Percentiles rank a stretch among this genome's conserved stretches.
phyloP scores from a whole-genome alignment of 2,888 invertebrate species.

The Chrysolina americana region DNA sequence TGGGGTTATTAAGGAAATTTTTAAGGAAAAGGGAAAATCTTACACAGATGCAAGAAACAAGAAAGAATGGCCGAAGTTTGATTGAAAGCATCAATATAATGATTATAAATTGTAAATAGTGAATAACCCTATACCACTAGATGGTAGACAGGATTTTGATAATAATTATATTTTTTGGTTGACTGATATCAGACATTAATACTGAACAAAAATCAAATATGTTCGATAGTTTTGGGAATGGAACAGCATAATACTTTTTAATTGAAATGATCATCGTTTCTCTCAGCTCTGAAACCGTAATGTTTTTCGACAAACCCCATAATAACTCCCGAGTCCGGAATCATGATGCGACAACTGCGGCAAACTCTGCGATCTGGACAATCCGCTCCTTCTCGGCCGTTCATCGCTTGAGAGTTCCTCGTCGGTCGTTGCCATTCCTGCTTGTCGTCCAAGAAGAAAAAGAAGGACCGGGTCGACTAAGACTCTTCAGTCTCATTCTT shows the following conservation, averaged over 20 bases:
- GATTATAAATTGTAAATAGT: too few species aligned
- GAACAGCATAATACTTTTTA: too few species aligned
- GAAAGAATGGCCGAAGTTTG: too few species aligned
- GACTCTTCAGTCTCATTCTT: slow-evolving; percentile 56
- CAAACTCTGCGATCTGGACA: slow-evolving; percentile 78
- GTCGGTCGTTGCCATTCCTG: slow-evolving; percentile 64
- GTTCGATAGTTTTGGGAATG: background rate
- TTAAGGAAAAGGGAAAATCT: too few species aligned
- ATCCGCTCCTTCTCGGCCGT: slow-evolving; percentile 64
- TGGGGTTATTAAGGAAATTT: too few species aligned
- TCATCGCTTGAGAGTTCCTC: slow-evolving; percentile 66
- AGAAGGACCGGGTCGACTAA: slow-evolving; percentile 36
- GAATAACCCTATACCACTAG: too few species aligned
- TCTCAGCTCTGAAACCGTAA: background rate
- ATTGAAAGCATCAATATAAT: too few species aligned
- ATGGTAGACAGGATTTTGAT: too few species aligned
- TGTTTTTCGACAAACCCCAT: slow-evolving; percentile 63
- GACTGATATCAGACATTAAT: too few species aligned
- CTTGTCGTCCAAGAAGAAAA: slow-evolving; percentile 51
- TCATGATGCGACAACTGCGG: slow-evolving; percentile 77
- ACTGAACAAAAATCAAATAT: too few species aligned
- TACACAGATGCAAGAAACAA: too few species aligned
- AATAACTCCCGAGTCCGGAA: slow-evolving; percentile 70
- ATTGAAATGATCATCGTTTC: background rate
- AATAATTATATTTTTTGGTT: too few species aligned